A percentile compares a stretch with the other conserved stretches of the same genome.
Evolutionary conservation across 2,888 invertebrate species (phyloP).

Genomic region (Stegana nigrithorax): DNA sequence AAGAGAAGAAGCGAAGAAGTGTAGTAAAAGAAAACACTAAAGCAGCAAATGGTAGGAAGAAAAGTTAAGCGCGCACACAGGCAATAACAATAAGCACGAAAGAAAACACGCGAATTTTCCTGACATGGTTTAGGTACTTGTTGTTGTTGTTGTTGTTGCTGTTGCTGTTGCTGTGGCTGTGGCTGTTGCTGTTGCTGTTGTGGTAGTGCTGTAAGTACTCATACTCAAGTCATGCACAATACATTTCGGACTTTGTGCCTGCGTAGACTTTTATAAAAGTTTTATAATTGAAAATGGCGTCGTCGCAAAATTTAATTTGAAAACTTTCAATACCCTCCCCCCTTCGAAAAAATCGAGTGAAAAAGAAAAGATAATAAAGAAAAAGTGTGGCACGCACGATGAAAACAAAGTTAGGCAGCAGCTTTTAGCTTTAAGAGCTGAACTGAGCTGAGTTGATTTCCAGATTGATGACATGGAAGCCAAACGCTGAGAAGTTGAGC

Average conservation of each 20-base stretch:
- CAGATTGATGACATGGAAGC: too few species aligned
- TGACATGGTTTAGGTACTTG: slow-evolving; percentile 1
- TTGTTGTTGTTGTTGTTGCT: too few species aligned
- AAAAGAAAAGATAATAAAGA: too few species aligned
- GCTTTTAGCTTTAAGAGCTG: too few species aligned
- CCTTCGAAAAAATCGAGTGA: neutral
- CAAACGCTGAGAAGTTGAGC: too few species aligned
- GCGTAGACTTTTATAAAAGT: slow-evolving; percentile 48
- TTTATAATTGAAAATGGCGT: slow-evolving; percentile 61
- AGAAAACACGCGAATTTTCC: neutral
- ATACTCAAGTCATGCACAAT: too few species aligned
- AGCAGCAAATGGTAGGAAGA: neutral
- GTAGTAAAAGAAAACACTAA: neutral
- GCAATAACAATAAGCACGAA: neutral
- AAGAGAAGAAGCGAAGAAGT: neutral
- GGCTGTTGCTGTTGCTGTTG: slow-evolving; percentile 26
- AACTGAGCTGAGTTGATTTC: too few species aligned
- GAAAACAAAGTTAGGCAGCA: too few species aligned
- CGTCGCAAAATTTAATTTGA: slow-evolving; percentile 60
- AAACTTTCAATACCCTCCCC: slow-evolving; percentile 48
- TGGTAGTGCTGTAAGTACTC: too few species aligned
- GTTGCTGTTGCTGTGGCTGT: slow-evolving; percentile 26
- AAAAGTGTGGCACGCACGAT: too few species aligned
- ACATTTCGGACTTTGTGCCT: slow-evolving; percentile 26
- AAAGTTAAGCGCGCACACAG: neutral